These are phyloP conservation scores for Cheilosia scutellata DNA, from an alignment of 2,888 invertebrate species.

Conservation along the genomic window DNA sequence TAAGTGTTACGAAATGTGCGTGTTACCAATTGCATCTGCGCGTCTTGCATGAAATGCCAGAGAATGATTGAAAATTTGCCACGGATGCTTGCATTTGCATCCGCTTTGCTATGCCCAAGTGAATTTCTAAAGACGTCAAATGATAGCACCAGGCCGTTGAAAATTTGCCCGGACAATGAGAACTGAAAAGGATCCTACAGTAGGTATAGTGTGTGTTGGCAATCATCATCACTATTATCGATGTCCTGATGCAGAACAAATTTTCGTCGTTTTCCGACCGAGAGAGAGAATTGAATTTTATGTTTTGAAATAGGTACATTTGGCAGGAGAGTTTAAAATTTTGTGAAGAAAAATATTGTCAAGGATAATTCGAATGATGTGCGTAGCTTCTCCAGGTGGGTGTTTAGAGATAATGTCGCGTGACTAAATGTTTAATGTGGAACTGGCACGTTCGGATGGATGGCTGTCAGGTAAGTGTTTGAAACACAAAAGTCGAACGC, in stretches of 20 bases:
- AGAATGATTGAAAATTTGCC: conserved; percentile 62
- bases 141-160: conserved; percentile 73
- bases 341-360: conserved; percentile 38
- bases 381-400: conserved; percentile 72
- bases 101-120: conserved; percentile 71
- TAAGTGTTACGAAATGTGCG: conserved; percentile 42
- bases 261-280: conserved; percentile 12
- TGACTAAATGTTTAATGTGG: conserved; percentile 72
- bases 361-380: conserved; percentile 68
- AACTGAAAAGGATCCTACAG: conserved; percentile 32
- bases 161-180: conserved; percentile 64
- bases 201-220: background rate
- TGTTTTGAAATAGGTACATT: conserved; percentile 11
- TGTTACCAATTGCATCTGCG: conserved; percentile 58
- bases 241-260: conserved; percentile 73
- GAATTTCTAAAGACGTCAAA: conserved; percentile 68
- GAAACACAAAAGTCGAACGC: background rate
- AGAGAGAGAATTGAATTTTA: background rate
- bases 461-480: conserved; percentile 38
- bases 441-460: conserved; percentile 68
- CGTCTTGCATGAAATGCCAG: conserved; percentile 27
- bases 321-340: conserved; percentile 32
- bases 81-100: conserved; percentile 73
- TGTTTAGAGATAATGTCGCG: conserved; percentile 71
- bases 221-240: conserved; percentile 64